phyloP scores from a whole-genome alignment of 1,140 invertebrate species.

The Sinonovacula constricta region DNA sequence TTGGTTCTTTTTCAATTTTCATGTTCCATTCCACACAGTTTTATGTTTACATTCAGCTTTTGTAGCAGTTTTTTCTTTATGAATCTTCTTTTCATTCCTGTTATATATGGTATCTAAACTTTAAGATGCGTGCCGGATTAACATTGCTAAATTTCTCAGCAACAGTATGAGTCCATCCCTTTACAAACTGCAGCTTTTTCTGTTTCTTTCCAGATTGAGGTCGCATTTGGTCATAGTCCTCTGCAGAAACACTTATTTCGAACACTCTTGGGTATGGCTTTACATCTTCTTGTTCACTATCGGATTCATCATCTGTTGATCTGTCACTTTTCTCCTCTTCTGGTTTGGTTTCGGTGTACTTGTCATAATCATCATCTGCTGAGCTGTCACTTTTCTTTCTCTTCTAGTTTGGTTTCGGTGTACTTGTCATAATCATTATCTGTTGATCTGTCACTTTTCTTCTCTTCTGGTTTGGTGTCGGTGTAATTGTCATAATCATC shows the following conservation, averaged over 20 bases:
- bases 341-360: too few relatives aligned
- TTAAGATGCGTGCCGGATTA: constrained; percentile 5
- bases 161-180: constrained; percentile 5
- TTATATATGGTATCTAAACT: too few relatives aligned
- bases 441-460: too few relatives aligned
- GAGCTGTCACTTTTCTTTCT: background rate
- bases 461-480: too few relatives aligned
- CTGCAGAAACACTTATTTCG: constrained; percentile 7
- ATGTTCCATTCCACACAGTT: constrained; percentile 3
- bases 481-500: background rate
- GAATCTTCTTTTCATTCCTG: constrained; percentile 12
- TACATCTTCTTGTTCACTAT: constrained; percentile 5
- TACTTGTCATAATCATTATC: background rate
- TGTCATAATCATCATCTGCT: background rate
- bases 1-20: constrained; percentile 9
- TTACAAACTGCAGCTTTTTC: constrained; percentile 10
- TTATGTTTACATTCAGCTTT: constrained; percentile 14
- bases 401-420: background rate
- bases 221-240: background rate
- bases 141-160: constrained; percentile 13
- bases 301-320: background rate
- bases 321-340: too few relatives aligned
- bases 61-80: background rate
- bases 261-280: background rate
- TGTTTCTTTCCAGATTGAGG: constrained; percentile 1